phyloP scores from a whole-genome alignment of 2,888 invertebrate species.

The Autographa gamma region DNA sequence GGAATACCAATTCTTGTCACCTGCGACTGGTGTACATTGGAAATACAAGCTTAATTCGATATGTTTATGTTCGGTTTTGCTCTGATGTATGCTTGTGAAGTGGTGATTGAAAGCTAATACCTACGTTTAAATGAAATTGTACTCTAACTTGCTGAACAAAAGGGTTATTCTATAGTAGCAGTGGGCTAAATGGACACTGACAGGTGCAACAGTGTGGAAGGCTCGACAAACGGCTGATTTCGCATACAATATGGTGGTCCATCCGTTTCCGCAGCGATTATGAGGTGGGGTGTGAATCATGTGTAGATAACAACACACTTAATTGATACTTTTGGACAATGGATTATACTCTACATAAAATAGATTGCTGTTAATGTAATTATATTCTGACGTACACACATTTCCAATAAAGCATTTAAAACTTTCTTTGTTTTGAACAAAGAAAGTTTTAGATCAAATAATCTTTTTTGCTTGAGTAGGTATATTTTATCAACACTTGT shows the following conservation, averaged over 20 bases:
- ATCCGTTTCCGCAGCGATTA: slow-evolving; percentile 86
- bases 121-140: slow-evolving; percentile 9
- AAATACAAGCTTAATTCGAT: slow-evolving; percentile 50
- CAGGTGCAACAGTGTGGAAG: slow-evolving; percentile 86
- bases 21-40: slow-evolving; percentile 67
- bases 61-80: slow-evolving; percentile 65
- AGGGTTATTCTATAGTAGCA: slow-evolving; percentile 22
- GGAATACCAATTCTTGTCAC: slow-evolving; percentile 82
- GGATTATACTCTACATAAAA: not conserved
- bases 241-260: slow-evolving; percentile 85
- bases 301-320: slow-evolving; percentile 50
- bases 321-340: slow-evolving; percentile 46
- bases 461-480: too few species aligned
- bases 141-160: not conserved
- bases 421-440: too few species aligned
- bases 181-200: slow-evolving; percentile 53
- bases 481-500: too few species aligned
- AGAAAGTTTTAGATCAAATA: too few species aligned
- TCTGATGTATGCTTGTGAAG: slow-evolving; percentile 46
- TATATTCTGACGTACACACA: too few species aligned
- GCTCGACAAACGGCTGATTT: slow-evolving; percentile 83
- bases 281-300: slow-evolving; percentile 72
- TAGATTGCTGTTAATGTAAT: not conserved
- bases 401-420: too few species aligned
- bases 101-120: slow-evolving; percentile 48